Percentiles rank a stretch among this genome's conserved stretches.
Conservation (phyloP, 2,888 invertebrate species). For the Drosophila cognata region DNA sequence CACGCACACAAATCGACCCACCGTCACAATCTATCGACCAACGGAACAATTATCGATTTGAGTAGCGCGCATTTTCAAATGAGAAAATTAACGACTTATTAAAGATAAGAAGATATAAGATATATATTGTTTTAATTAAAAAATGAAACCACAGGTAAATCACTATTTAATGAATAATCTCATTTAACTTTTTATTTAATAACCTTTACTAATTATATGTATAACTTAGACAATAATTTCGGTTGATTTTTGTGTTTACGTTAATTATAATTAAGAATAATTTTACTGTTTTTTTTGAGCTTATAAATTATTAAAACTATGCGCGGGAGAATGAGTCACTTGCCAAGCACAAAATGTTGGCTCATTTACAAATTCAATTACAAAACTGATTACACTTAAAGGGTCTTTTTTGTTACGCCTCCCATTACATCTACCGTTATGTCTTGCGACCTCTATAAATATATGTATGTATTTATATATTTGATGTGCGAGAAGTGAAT, state of each 20-base stretch:
- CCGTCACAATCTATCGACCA: constrained; percentile 4
- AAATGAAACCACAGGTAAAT: constrained; percentile 1
- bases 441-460: constrained; percentile 34
- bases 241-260: constrained; percentile 25
- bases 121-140: background rate
- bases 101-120: background rate
- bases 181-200: constrained; percentile 71
- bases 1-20: background rate
- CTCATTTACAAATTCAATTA: constrained; percentile 67
- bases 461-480: constrained; percentile 26
- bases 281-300: constrained; percentile 59
- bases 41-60: background rate
- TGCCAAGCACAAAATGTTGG: constrained; percentile 35
- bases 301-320: constrained; percentile 79
- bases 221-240: constrained; percentile 62
- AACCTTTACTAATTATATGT: constrained; percentile 75
- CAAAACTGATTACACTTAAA: constrained; percentile 43
- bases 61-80: background rate
- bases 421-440: constrained; percentile 36
- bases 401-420: background rate
- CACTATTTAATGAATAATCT: constrained; percentile 47
- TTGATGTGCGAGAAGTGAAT: constrained; percentile 6
- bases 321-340: constrained; percentile 66
- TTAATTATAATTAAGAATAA: constrained; percentile 70
- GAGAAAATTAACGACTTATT: background rate